These are phyloP conservation scores for Drosophila melanosoma DNA, from an alignment of 2,888 invertebrate genomes.

Conservation along the genomic window DNA sequence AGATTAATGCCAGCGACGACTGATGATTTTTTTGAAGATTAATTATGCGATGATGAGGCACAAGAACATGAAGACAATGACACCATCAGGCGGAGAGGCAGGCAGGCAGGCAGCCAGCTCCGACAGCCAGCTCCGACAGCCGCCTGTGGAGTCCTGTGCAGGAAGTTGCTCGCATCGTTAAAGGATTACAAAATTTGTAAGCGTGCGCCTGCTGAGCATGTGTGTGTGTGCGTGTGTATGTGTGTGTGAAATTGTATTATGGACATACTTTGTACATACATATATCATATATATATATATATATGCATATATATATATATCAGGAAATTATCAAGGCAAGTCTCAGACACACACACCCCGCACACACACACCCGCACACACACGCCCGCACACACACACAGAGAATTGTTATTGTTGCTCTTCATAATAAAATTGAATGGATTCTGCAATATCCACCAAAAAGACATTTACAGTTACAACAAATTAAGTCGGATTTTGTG, in stretches of 20 bases:
- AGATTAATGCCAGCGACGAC: conserved; percentile 81
- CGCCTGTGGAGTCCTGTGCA: conserved; percentile 60
- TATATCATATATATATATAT: conserved; percentile 33
- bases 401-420: not conserved
- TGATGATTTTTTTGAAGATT: conserved; percentile 82
- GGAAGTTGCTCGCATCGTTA: conserved; percentile 73
- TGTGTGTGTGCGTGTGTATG: conserved; percentile 15
- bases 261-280: conserved; percentile 25
- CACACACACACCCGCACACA: not conserved
- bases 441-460: conserved; percentile 10
- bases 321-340: conserved; percentile 49
- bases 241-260: conserved; percentile 20
- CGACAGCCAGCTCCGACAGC: conserved; percentile 23
- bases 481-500: conserved; percentile 21
- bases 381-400: not conserved
- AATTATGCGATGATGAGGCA: conserved; percentile 81
- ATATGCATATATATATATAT: conserved; percentile 32
- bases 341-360: conserved; percentile 7
- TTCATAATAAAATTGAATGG: conserved; percentile 1
- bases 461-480: conserved; percentile 22
- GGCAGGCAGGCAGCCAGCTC: conserved; percentile 8
- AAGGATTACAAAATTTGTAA: conserved; percentile 80
- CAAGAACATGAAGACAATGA: conserved; percentile 70
- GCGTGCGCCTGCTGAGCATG: conserved; percentile 52
- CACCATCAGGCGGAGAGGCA: conserved; percentile 43